Conservation (phyloP, 2,797 vertebrate genomes). For the Sebastes iracundus region DNA sequence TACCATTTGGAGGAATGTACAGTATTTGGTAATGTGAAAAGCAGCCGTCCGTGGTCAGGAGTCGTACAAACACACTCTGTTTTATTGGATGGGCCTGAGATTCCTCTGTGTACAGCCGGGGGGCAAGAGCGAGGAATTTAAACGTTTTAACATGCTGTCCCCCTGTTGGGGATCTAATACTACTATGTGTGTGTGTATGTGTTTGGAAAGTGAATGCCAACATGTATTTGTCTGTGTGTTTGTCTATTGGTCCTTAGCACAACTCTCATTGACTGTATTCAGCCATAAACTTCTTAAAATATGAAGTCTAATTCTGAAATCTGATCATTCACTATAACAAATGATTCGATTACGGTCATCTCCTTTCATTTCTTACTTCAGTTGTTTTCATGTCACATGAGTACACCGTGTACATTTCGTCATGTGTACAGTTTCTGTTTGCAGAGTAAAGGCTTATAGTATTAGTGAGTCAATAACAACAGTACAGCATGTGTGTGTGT, state of each 20-base stretch:
- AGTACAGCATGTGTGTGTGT: slow-evolving; percentile 5
- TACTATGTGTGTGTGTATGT: slow-evolving; percentile 1
- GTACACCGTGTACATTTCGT: slow-evolving; percentile 23
- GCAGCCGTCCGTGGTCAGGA: slow-evolving; percentile 67
- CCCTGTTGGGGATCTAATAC: slow-evolving; percentile 17
- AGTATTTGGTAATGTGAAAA: slow-evolving; percentile 79
- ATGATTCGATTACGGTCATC: background rate
- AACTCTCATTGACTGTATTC: background rate
- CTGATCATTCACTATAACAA: background rate
- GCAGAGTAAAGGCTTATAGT: slow-evolving; percentile 40
- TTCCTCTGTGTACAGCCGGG: slow-evolving; percentile 39
- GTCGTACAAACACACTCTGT: slow-evolving; percentile 74
- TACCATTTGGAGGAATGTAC: slow-evolving; percentile 82
- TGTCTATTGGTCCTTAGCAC: background rate
- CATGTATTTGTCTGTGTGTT: background rate
- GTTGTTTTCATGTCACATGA: slow-evolving; percentile 42
- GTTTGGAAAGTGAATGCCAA: background rate
- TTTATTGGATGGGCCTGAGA: slow-evolving; percentile 63
- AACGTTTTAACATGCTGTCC: slow-evolving; percentile 51
- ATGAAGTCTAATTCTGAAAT: background rate
- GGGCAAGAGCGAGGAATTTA: slow-evolving; percentile 31
- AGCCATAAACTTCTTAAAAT: background rate
- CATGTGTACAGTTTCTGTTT: slow-evolving; percentile 59
- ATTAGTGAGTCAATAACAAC: slow-evolving; percentile 49
- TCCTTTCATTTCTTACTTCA: slow-evolving; percentile 1